Evolutionary conservation across 2,113 vertebrate species (phyloP).

Genomic region (Oncorhynchus keta): DNA sequence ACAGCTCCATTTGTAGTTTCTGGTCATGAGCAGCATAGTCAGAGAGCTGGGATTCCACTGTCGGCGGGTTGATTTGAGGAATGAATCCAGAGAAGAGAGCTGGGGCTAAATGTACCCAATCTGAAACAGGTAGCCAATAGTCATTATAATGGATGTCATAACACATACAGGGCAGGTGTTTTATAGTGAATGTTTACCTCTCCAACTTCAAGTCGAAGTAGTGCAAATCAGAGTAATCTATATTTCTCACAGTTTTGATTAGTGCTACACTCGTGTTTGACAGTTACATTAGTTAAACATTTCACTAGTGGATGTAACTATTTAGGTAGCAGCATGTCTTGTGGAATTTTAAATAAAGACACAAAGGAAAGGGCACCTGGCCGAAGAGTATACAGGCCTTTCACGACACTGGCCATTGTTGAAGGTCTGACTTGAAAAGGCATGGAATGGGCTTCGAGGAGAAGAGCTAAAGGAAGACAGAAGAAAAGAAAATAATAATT

Average conservation of each 20-base stretch:
- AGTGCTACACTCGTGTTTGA: too few relatives aligned
- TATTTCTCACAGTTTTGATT: too few relatives aligned
- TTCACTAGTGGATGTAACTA: too few relatives aligned
- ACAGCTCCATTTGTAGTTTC: conserved; percentile 92
- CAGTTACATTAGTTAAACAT: too few relatives aligned
- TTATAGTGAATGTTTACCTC: too few relatives aligned
- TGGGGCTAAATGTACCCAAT: conserved; percentile 92
- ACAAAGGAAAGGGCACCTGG: conserved; percentile 70
- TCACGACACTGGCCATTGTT: conserved; percentile 96
- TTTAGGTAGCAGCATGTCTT: neutral
- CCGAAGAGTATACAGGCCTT: conserved; percentile 90
- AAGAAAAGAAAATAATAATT: neutral
- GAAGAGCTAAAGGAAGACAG: conserved; percentile 80
- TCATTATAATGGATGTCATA: neutral
- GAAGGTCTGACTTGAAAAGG: conserved; percentile 96
- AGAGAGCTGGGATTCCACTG: conserved; percentile 87
- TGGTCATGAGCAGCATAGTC: conserved; percentile 94
- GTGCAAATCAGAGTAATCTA: too few relatives aligned
- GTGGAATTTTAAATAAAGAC: neutral
- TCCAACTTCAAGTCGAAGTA: neutral
- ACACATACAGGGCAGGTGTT: too few relatives aligned
- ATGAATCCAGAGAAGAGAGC: conserved; percentile 95
- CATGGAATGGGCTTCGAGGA: conserved; percentile 90
- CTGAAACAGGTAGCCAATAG: conserved; percentile 59
- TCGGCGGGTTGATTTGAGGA: conserved; percentile 92